A percentile compares a stretch with the other conserved stretches of the same genome.
phyloP scores from a whole-genome alignment of 23 tunicate genomes.

The Corella eumyota region DNA sequence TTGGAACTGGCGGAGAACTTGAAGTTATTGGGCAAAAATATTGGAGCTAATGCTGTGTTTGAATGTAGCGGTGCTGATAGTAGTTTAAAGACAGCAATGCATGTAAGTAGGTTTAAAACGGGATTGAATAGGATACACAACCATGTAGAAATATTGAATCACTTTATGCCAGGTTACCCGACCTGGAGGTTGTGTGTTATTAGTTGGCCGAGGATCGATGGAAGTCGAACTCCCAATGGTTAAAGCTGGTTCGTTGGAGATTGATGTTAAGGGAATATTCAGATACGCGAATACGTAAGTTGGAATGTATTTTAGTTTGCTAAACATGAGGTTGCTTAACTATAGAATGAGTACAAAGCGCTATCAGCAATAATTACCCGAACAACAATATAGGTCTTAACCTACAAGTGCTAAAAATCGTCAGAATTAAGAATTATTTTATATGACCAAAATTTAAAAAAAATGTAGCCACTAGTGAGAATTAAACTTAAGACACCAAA shows the following conservation, averaged over 20 bases:
- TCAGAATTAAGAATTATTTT: too few relatives aligned
- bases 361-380: too few relatives aligned
- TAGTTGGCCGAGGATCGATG: slow-evolving; percentile 81
- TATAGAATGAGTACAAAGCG: too few relatives aligned
- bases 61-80: slow-evolving; percentile 97
- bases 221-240: slow-evolving; percentile 81
- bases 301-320: too few relatives aligned
- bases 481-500: too few relatives aligned
- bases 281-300: slow-evolving; percentile 95
- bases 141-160: too few relatives aligned
- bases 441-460: too few relatives aligned
- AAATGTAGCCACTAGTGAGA: too few relatives aligned
- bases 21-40: slow-evolving; percentile 19
- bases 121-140: too few relatives aligned
- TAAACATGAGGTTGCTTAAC: background rate
- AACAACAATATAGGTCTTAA: too few relatives aligned
- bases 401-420: too few relatives aligned
- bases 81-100: slow-evolving; percentile 55
- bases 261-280: slow-evolving; percentile 83
- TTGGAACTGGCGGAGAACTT: slow-evolving; percentile 21
- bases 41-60: slow-evolving; percentile 52
- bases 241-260: slow-evolving; percentile 72
- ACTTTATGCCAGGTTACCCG: slow-evolving; percentile 68
- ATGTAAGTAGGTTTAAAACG: slow-evolving; percentile 20
- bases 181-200: slow-evolving; percentile 65